Evolutionary conservation across 2,888 invertebrate species (phyloP).

Genomic region (Euplexia lucipara): DNA sequence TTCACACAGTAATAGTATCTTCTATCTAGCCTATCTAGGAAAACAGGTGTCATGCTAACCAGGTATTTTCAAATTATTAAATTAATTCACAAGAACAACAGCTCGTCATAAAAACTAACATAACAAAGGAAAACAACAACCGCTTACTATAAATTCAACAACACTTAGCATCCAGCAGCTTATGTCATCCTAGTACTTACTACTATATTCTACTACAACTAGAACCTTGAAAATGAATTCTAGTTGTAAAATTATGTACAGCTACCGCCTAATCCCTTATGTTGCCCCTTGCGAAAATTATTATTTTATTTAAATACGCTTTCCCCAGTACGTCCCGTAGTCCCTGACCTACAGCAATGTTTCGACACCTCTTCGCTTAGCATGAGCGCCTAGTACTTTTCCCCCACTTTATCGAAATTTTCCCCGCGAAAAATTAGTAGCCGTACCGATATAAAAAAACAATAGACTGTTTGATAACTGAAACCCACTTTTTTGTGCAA

Average conservation of each 20-base stretch:
- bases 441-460: not conserved
- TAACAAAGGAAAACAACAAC: not conserved
- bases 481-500: not conserved
- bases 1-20: too few species aligned
- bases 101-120: not conserved
- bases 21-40: not conserved
- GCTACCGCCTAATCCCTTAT: conserved; percentile 66
- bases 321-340: conserved; percentile 59
- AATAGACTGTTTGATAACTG: too few species aligned
- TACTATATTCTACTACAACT: conserved; percentile 79
- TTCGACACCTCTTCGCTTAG: conserved; percentile 51
- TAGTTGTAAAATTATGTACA: conserved; percentile 70
- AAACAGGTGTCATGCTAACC: not conserved
- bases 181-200: conserved; percentile 71
- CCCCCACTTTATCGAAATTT: conserved; percentile 86
- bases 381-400: conserved; percentile 80
- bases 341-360: conserved; percentile 55
- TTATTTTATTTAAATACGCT: conserved; percentile 82
- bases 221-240: conserved; percentile 64
- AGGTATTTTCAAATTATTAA: not conserved
- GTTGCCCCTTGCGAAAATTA: conserved; percentile 78
- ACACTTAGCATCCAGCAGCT: conserved; percentile 42
- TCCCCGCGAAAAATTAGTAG: conserved; percentile 72
- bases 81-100: not conserved
- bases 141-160: conserved; percentile 30